Base-by-base conservation (phyloP, 2,113 vertebrate species). In the Psophia crepitans region DNA sequence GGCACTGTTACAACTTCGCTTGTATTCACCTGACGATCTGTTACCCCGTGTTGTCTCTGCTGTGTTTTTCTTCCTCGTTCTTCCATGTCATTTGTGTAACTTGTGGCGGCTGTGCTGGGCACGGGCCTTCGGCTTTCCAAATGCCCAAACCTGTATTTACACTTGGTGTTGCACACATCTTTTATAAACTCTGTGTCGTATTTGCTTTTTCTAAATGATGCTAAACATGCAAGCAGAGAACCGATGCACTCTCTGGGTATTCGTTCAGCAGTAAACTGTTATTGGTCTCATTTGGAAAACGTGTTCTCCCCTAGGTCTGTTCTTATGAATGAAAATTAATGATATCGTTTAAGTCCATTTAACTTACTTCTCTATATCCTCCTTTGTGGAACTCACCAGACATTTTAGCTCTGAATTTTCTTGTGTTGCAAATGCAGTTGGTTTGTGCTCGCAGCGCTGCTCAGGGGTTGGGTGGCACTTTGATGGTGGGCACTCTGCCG, bases 141-240 rank as follows among this genome's bases (percentile, higher is more conserved):
- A 60, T 57, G 41, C 53, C 73, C 73, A 64, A 51, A 64, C 56
- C 37, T 76, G 53, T 84, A 46, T 69, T 89, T 64, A 49, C 7
- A 33, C 37, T 53, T 39, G 7, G 39, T 16, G 5, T n/a, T 64
- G 69, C 60, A 27, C 26, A 17, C 35, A n/a, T 54, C 48, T 71
- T 43, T 48, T 76, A 48, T 69, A n/a, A 91, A 76, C 33, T 41
- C 60, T 77, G 23, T 43, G 19, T 64, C 0, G 0, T 46, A 30
- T 53, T 86, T 86, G 54, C 49, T 84, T 87, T 91, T 86, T 90
- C 44, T 77, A 54, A 66, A 41, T n/a, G 54, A 57, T 86, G 79
- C 85, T 88, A 69, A 93, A 54, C 26, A 22, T 22, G 74, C 90
- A 56, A 68, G 33, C 68, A 78, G 74, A 80, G 46, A 93, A 51